Percentiles rank a stretch among this genome's conserved stretches.
These are phyloP conservation scores for Sebastes schlegelii DNA, from an alignment of 2,113 vertebrate genomes.

Conservation along the genomic window DNA sequence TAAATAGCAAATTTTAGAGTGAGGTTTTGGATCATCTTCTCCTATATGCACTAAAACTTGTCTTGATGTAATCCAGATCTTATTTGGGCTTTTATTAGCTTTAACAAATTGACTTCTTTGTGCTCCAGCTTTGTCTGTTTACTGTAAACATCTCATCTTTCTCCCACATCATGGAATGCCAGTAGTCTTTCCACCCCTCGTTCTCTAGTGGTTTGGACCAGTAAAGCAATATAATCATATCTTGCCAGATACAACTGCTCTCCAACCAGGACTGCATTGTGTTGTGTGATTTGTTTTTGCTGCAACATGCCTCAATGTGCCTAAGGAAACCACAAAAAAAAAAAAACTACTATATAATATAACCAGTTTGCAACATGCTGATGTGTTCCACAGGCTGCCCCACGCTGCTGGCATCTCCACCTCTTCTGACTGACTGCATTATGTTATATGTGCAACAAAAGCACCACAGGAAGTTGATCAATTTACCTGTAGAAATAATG, in stretches of 20 bases:
- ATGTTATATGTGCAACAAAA: constrained; percentile 32
- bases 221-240: constrained; percentile 18
- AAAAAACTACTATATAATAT: constrained; percentile 20
- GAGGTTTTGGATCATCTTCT: constrained; percentile 15
- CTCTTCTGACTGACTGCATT: constrained; percentile 15
- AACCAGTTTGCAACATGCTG: constrained; percentile 40
- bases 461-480: constrained; percentile 37
- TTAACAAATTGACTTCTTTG: neutral
- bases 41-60: neutral
- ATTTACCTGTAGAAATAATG: constrained; percentile 7
- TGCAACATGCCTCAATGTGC: constrained; percentile 50
- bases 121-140: constrained; percentile 11
- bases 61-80: constrained; percentile 1
- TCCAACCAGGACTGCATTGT: constrained; percentile 26
- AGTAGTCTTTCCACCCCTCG: constrained; percentile 41
- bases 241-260: neutral
- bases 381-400: constrained; percentile 47
- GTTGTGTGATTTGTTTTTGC: constrained; percentile 37
- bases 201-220: constrained; percentile 64
- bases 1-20: constrained; percentile 28
- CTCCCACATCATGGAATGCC: constrained; percentile 49
- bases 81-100: neutral
- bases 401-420: constrained; percentile 17
- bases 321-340: constrained; percentile 39
- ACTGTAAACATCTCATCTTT: constrained; percentile 47